Conservation (phyloP, 1,140 invertebrate genomes). For the Drosophila ficusphila region DNA sequence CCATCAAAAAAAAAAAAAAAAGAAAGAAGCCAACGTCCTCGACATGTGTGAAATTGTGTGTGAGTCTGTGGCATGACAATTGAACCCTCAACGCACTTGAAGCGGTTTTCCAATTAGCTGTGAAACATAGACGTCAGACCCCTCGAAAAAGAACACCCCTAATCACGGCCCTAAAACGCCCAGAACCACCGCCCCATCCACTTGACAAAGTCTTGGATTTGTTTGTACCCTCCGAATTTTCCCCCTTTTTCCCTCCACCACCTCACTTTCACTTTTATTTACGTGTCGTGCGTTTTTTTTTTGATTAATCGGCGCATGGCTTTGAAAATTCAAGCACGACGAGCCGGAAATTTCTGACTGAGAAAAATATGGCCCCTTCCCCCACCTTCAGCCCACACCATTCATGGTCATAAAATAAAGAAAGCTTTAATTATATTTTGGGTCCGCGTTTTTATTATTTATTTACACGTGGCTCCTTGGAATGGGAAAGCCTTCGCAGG, state of each 20-base stretch:
- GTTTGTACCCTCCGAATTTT: slow-evolving; percentile 8
- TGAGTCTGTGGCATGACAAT: slow-evolving; percentile 15
- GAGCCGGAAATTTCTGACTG: slow-evolving; percentile 49
- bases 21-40: not conserved
- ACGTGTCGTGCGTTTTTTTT: slow-evolving; percentile 45
- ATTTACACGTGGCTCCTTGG: slow-evolving; percentile 39
- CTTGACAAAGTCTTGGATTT: slow-evolving; percentile 15
- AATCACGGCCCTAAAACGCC: slow-evolving; percentile 10
- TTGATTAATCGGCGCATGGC: slow-evolving; percentile 65
- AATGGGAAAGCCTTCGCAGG: slow-evolving; percentile 4
- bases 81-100: slow-evolving; percentile 26
- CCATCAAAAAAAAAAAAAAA: no score
- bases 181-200: not conserved
- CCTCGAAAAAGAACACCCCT: not conserved
- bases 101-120: slow-evolving; percentile 32
- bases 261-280: slow-evolving; percentile 26
- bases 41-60: slow-evolving; percentile 6
- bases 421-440: slow-evolving; percentile 63
- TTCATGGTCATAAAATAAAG: slow-evolving; percentile 47
- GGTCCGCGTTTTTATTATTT: slow-evolving; percentile 52
- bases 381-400: slow-evolving; percentile 10
- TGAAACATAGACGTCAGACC: slow-evolving; percentile 27
- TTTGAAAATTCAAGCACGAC: slow-evolving; percentile 59
- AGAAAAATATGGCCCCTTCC: slow-evolving; percentile 26
- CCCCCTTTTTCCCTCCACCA: not conserved